Conservation (phyloP, 2,113 vertebrate genomes). For the Cynocephalus volans region DNA sequence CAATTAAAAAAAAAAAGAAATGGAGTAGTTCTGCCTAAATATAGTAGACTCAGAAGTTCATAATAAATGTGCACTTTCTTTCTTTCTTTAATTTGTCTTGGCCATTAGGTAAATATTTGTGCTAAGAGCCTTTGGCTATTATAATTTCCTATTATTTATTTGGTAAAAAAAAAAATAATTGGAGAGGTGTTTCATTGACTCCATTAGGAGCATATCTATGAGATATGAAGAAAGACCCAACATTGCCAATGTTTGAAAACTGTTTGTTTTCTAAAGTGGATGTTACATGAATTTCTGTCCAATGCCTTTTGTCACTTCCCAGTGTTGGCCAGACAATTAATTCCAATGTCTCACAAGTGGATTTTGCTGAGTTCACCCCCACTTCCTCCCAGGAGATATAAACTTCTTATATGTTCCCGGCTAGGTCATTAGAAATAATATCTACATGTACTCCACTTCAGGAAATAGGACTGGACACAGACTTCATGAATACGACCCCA, state of each 20-base stretch:
- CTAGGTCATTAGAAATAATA: conserved; percentile 61
- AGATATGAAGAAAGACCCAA: neutral
- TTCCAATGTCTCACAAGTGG: conserved; percentile 53
- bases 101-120: conserved; percentile 27
- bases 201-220: neutral
- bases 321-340: conserved; percentile 56
- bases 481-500: too few species aligned
- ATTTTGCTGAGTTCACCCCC: neutral
- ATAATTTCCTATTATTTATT: conserved; percentile 31
- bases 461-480: too few species aligned
- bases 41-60: neutral
- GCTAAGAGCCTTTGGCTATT: neutral
- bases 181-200: neutral
- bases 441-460: neutral
- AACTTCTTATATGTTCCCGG: neutral
- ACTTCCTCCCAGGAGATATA: conserved; percentile 16
- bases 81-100: neutral
- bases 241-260: conserved; percentile 43
- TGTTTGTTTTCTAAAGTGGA: conserved; percentile 37
- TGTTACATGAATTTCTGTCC: neutral
- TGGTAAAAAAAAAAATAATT: conserved; percentile 59
- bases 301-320: neutral
- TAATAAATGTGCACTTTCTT: neutral
- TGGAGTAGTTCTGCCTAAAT: neutral
- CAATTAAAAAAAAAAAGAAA: neutral